A percentile compares a stretch with the other conserved stretches of the same genome.
Evolutionary conservation across 2,888 invertebrate genomes (phyloP).

Genomic region (Meganola albula): DNA sequence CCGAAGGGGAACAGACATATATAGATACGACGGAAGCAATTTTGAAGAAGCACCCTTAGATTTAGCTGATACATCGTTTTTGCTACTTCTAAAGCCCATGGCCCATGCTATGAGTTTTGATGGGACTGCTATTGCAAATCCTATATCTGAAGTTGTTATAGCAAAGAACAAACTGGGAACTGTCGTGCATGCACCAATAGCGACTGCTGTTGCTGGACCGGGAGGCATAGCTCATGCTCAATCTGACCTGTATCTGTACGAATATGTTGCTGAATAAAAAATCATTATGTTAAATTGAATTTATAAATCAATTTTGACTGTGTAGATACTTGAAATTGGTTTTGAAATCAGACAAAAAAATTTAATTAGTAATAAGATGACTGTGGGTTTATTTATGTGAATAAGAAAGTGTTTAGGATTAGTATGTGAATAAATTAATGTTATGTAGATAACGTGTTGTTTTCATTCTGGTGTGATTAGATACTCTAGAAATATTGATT

Average conservation of each 20-base stretch:
- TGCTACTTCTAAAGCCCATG: conserved; percentile 76
- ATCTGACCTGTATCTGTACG: conserved; percentile 81
- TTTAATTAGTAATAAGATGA: too few relatives aligned
- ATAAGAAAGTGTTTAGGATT: too few relatives aligned
- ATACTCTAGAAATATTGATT: too few relatives aligned
- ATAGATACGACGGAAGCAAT: conserved; percentile 49
- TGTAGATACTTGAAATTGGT: conserved; percentile 60
- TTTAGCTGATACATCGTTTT: conserved; percentile 37
- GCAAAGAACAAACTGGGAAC: conserved; percentile 78
- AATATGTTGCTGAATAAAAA: conserved; percentile 39
- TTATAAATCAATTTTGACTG: conserved; percentile 56
- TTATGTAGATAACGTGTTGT: too few relatives aligned
- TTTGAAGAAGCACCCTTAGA: conserved; percentile 39
- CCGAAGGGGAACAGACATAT: conserved; percentile 39
- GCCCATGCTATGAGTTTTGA: conserved; percentile 81
- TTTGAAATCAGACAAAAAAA: conserved; percentile 46
- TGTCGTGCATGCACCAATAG: conserved; percentile 81
- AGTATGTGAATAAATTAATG: too few relatives aligned
- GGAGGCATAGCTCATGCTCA: conserved; percentile 87
- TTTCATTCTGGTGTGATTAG: too few relatives aligned
- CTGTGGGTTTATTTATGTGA: too few relatives aligned
- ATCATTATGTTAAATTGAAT: conserved; percentile 4
- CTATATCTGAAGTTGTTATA: conserved; percentile 81
- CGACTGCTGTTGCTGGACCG: conserved; percentile 85
- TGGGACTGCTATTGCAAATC: conserved; percentile 83